Conservation (phyloP, 2,888 invertebrate genomes). For the Cataglyphis livida region DNA sequence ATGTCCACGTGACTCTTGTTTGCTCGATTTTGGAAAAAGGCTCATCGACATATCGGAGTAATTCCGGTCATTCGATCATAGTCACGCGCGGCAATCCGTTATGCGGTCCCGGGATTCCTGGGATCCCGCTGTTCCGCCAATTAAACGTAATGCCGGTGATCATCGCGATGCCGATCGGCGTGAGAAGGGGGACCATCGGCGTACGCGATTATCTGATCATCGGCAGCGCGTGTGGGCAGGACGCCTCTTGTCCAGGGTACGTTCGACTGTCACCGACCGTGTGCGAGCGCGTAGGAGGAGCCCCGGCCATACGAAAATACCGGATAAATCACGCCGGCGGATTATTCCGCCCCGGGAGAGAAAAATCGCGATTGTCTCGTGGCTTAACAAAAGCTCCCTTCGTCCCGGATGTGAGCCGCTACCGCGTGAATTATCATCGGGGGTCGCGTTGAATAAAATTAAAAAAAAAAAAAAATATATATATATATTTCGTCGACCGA, state of each 20-base stretch:
- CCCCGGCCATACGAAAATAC: constrained; percentile 18
- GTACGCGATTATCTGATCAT: constrained; percentile 33
- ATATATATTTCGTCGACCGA: constrained; percentile 17
- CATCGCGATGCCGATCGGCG: constrained; percentile 8
- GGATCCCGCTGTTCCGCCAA: constrained; percentile 28
- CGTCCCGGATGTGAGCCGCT: background rate
- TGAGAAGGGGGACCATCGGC: constrained; percentile 8
- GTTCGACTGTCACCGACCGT: constrained; percentile 34
- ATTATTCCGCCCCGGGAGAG: constrained; percentile 9
- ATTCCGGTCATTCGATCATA: constrained; percentile 44
- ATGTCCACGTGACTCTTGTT: constrained; percentile 1
- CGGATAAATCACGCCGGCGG: constrained; percentile 31
- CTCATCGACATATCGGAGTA: constrained; percentile 20
- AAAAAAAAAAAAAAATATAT: background rate
- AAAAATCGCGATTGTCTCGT: constrained; percentile 32
- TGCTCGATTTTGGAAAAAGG: background rate
- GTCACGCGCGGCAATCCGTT: constrained; percentile 39
- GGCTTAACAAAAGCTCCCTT: background rate
- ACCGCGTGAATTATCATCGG: background rate
- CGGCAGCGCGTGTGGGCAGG: constrained; percentile 56
- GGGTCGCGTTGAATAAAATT: background rate
- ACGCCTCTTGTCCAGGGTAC: background rate
- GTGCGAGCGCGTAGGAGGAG: constrained; percentile 53
- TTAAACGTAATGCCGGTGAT: constrained; percentile 29
- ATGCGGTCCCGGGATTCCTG: constrained; percentile 9